A percentile compares a stretch with the other conserved stretches of the same genome.
These are phyloP conservation scores for Aulostomus chinensis DNA, from an alignment of 2,797 vertebrate genomes.

Conservation along the genomic window DNA sequence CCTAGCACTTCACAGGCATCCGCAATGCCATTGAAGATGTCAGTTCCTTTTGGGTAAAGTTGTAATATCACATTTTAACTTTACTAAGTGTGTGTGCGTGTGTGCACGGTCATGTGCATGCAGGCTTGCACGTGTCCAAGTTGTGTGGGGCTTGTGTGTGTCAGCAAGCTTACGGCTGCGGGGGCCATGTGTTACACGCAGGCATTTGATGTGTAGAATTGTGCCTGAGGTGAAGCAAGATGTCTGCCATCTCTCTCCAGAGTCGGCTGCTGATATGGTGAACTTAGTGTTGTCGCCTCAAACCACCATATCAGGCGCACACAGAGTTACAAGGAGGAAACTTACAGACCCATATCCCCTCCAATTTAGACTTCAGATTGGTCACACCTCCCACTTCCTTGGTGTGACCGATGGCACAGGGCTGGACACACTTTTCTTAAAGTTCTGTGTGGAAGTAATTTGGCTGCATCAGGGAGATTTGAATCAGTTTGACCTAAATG, in stretches of 20 bases:
- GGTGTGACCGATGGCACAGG: conserved; percentile 65
- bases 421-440: conserved; percentile 66
- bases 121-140: conserved; percentile 25
- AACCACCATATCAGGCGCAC: conserved; percentile 70
- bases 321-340: conserved; percentile 56
- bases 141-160: conserved; percentile 32
- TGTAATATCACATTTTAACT: conserved; percentile 69
- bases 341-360: conserved; percentile 68
- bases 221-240: conserved; percentile 79
- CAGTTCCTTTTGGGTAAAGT: conserved; percentile 65
- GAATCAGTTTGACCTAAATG: conserved; percentile 70
- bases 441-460: conserved; percentile 70
- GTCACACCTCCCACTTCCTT: conserved; percentile 66
- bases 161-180: conserved; percentile 64
- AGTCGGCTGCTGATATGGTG: conserved; percentile 76
- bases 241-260: conserved; percentile 78
- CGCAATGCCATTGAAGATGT: conserved; percentile 63
- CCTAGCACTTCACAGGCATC: conserved; percentile 52
- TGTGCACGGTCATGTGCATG: conserved; percentile 29
- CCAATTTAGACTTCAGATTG: conserved; percentile 72
- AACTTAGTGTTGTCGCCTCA: conserved; percentile 70
- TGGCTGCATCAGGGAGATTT: conserved; percentile 61
- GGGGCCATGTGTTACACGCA: conserved; percentile 71
- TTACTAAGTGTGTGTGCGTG: conserved; percentile 49
- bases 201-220: conserved; percentile 80